Percentiles rank a stretch among this genome's conserved stretches.
phyloP scores from a whole-genome alignment of 1,140 invertebrate species.

The Drosophila tani region DNA sequence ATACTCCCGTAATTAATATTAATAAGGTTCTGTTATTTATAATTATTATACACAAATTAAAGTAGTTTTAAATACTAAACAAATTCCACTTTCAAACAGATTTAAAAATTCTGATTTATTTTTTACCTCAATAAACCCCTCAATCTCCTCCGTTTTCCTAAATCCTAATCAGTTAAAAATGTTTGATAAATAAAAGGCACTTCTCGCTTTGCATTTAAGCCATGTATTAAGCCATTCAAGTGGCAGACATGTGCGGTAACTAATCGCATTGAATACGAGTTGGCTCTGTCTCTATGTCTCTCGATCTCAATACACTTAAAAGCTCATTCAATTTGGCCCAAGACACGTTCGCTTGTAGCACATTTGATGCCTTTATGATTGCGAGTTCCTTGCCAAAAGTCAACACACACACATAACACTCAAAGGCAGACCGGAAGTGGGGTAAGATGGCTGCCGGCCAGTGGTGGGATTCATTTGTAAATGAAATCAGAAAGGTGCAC shows the following conservation, averaged over 20 bases:
- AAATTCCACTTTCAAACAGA: no score
- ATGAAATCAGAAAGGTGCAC: conserved; percentile 77
- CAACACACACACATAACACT: conserved; percentile 32
- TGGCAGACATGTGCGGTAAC: conserved; percentile 47
- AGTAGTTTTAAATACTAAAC: no score
- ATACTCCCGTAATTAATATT: no score
- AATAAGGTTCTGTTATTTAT: no score
- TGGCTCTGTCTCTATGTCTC: conserved; percentile 27
- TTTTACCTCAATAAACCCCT: background rate
- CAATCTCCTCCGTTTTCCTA: background rate
- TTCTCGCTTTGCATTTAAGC: conserved; percentile 38
- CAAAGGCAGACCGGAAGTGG: conserved; percentile 5
- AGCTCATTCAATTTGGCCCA: conserved; percentile 77
- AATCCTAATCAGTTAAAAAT: conserved; percentile 15
- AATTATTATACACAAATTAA: no score
- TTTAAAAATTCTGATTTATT: background rate
- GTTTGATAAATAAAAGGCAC: background rate
- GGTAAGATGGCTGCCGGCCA: conserved; percentile 38
- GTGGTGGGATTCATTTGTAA: conserved; percentile 68
- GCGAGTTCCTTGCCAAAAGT: conserved; percentile 58
- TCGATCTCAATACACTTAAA: conserved; percentile 72
- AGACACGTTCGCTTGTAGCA: conserved; percentile 65
- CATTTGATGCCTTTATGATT: conserved; percentile 77
- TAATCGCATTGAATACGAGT: conserved; percentile 47
- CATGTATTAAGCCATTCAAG: conserved; percentile 39